phyloP scores from a whole-genome alignment of 2,113 vertebrate genomes.

The Cavia aperea region DNA sequence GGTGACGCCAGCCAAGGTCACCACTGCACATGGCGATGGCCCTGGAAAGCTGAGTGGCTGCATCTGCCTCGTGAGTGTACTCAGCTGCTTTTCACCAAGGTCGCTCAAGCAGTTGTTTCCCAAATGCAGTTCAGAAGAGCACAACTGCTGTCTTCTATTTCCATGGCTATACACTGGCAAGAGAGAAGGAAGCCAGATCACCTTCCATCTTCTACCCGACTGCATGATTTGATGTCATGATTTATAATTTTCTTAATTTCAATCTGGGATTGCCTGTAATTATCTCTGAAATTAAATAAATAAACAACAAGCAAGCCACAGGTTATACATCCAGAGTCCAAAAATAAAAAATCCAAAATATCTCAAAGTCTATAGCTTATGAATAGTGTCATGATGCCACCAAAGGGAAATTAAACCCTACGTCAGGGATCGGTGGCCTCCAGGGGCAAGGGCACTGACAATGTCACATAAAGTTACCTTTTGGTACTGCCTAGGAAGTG shows the following conservation, averaged over 20 bases:
- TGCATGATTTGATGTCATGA: background rate
- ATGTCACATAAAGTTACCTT: background rate
- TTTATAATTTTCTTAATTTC: background rate
- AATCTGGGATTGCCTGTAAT: background rate
- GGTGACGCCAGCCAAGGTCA: too few species aligned
- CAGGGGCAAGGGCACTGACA: background rate
- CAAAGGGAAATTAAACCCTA: background rate
- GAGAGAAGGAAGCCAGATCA: background rate
- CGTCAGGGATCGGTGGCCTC: background rate
- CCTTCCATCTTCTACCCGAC: background rate
- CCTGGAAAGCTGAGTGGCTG: accelerated
- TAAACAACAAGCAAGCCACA: background rate
- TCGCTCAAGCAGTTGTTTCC: background rate
- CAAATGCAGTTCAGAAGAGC: too few species aligned
- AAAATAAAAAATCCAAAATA: background rate
- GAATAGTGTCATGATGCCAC: background rate
- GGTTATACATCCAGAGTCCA: background rate
- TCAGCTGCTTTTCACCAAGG: background rate
- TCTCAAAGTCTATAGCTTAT: background rate
- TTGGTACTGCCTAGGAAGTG: background rate
- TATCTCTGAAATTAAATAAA: background rate
- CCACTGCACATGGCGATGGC: accelerated
- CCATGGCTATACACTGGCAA: background rate
- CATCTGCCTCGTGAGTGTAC: background rate
- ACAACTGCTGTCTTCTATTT: background rate